Percentiles rank a stretch among this genome's conserved stretches.
These are phyloP conservation scores for Cinara cedri DNA, from an alignment of 2,888 invertebrate species.

Conservation along the genomic window DNA sequence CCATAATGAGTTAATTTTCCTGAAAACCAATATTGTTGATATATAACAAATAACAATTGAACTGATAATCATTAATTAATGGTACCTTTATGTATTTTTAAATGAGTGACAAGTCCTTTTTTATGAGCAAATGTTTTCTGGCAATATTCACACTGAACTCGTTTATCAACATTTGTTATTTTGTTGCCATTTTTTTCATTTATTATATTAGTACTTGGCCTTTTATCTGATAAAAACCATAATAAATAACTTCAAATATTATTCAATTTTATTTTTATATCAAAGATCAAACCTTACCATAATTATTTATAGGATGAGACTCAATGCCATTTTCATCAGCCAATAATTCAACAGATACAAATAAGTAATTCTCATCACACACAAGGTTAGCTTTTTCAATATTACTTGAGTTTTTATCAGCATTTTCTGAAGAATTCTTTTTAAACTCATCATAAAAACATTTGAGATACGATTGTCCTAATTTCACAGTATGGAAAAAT, in stretches of 20 bases:
- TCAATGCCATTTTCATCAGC: slow-evolving; percentile 4
- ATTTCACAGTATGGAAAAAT: slow-evolving; percentile 17
- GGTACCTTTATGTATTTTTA: slow-evolving; percentile 51
- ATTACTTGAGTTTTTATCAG: background rate
- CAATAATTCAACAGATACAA: slow-evolving; percentile 8
- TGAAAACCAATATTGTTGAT: too few species aligned
- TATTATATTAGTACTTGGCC: background rate
- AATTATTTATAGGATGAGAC: slow-evolving; percentile 28
- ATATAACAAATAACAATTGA: too few species aligned
- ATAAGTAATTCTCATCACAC: background rate
- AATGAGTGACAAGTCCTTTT: slow-evolving; percentile 46
- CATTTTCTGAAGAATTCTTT: background rate
- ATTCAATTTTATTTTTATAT: background rate
- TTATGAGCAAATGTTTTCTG: slow-evolving; percentile 51
- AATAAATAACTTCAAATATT: background rate
- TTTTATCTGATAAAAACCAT: slow-evolving; percentile 10
- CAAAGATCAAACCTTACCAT: slow-evolving; percentile 9
- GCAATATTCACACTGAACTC: slow-evolving; percentile 45
- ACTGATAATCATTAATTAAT: background rate
- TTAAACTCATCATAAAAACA: slow-evolving; percentile 18
- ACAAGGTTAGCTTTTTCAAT: background rate
- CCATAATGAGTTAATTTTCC: too few species aligned
- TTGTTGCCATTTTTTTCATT: too few species aligned
- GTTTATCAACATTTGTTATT: background rate
- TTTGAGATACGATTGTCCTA: slow-evolving; percentile 34